These are phyloP conservation scores for human DNA, from an alignment of 2,113 vertebrate species.

Conservation along the genomic window GRCh38 chr1:110436501-110437000, in stretches of 20 bases:
- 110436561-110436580: background rate
- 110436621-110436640: background rate
- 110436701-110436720: too few relatives aligned
- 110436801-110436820: background rate
- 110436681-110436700: background rate
- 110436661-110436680: background rate
- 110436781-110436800: background rate
- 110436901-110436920: background rate
- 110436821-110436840: background rate
- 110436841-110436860: background rate
- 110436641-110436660: too few relatives aligned
- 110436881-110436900: conserved; percentile 24
- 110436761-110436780: background rate
- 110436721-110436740: background rate
- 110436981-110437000: background rate
- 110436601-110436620: background rate
- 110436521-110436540: background rate
- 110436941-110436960: conserved; percentile 5
- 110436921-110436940: conserved; percentile 38
- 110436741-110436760: background rate
- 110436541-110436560: background rate
- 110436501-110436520: background rate
- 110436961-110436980: background rate
- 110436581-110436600: too few relatives aligned
- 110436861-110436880: background rate